A percentile compares a stretch with the other conserved stretches of the same genome.
Evolutionary conservation across 2,797 vertebrate genomes (phyloP).

Genomic region (Podargus strigoides): DNA sequence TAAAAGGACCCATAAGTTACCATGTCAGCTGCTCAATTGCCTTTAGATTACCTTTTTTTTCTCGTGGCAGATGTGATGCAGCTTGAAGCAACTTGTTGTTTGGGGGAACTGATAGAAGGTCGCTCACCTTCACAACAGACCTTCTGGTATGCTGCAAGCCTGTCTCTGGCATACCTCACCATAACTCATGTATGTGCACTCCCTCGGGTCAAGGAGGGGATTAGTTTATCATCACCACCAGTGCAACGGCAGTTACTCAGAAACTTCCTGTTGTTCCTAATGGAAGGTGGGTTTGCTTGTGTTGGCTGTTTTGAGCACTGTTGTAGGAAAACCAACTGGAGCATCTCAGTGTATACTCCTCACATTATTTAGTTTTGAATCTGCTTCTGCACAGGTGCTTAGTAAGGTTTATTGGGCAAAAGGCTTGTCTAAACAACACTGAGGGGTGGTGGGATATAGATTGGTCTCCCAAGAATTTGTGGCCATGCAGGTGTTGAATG

Average conservation of each 20-base stretch:
- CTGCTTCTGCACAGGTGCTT: neutral
- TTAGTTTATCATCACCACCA: neutral
- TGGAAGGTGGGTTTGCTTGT: neutral
- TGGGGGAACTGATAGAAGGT: neutral
- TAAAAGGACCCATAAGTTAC: no score
- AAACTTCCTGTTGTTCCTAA: neutral
- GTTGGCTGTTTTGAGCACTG: neutral
- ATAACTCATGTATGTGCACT: accelerated
- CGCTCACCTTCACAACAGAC: neutral
- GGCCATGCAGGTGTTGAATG: neutral
- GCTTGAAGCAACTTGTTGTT: neutral
- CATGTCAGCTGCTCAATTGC: neutral
- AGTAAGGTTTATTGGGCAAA: neutral
- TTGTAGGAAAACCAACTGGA: neutral
- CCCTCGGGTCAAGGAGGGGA: neutral
- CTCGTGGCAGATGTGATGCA: neutral
- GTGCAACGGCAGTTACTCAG: neutral
- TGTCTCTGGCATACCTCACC: neutral
- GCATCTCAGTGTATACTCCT: neutral
- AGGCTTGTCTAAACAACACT: neutral
- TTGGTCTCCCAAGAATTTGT: neutral
- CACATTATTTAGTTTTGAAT: neutral
- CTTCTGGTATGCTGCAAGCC: neutral
- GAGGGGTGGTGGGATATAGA: neutral
- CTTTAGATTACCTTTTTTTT: neutral